A percentile compares a stretch with the other conserved stretches of the same genome.
These are phyloP conservation scores for Callosobruchus maculatus DNA, from an alignment of 2,888 invertebrate genomes.

Conservation along the genomic window DNA sequence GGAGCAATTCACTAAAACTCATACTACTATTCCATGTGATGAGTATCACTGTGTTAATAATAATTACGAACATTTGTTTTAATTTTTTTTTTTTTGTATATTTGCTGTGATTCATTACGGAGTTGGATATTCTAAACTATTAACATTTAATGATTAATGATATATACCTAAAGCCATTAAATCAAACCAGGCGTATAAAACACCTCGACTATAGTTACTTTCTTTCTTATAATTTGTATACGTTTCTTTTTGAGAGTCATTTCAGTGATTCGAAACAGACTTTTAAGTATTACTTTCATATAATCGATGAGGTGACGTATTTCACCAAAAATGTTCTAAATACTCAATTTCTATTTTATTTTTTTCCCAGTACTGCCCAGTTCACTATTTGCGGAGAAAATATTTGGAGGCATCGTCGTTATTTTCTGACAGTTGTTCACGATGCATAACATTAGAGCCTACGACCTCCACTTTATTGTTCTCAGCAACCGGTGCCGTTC, in stretches of 20 bases:
- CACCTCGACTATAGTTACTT: constrained; percentile 11
- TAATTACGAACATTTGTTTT: constrained; percentile 32
- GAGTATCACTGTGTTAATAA: constrained; percentile 37
- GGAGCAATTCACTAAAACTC: background rate
- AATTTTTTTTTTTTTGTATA: constrained; percentile 42
- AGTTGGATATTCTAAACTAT: constrained; percentile 45
- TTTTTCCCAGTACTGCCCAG: background rate
- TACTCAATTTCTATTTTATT: constrained; percentile 10
- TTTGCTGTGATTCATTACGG: constrained; percentile 46
- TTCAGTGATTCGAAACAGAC: too few species aligned
- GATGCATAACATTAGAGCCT: too few species aligned
- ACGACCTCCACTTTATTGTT: too few species aligned
- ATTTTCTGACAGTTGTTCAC: background rate
- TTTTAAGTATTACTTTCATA: too few species aligned
- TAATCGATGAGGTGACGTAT: too few species aligned
- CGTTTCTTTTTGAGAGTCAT: too few species aligned
- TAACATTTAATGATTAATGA: constrained; percentile 27
- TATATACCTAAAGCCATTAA: constrained; percentile 26
- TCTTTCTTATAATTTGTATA: too few species aligned
- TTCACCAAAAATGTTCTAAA: too few species aligned
- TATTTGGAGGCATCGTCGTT: too few species aligned
- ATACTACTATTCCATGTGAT: constrained; percentile 34
- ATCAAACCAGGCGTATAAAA: constrained; percentile 23
- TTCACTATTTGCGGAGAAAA: background rate
- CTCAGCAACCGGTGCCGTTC: background rate